phyloP scores from a whole-genome alignment of 2,888 invertebrate genomes.

The Parnassius orleans region DNA sequence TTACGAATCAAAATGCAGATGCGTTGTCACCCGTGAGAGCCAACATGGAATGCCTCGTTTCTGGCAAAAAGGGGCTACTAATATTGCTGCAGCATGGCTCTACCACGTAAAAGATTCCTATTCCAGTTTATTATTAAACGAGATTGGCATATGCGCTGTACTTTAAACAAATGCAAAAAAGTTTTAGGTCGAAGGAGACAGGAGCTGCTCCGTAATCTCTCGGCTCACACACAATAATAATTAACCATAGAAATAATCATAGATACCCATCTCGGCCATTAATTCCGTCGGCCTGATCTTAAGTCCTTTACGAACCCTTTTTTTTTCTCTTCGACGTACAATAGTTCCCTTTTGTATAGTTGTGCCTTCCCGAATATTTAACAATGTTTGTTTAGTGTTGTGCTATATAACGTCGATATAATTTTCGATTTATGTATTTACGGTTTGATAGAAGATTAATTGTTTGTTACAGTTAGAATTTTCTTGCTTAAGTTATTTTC shows the following conservation, averaged over 20 bases:
- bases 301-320: slow-evolving; percentile 30
- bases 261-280: slow-evolving; percentile 34
- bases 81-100: too few species aligned
- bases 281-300: slow-evolving; percentile 33
- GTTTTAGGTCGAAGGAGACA: slow-evolving; percentile 1
- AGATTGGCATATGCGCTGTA: too few species aligned
- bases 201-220: slow-evolving; percentile 10
- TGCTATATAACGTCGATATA: slow-evolving; percentile 30
- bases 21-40: too few species aligned
- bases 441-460: too few species aligned
- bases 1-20: too few species aligned
- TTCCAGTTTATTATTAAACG: too few species aligned
- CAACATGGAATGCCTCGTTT: too few species aligned
- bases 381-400: slow-evolving; percentile 36
- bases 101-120: too few species aligned
- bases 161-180: not conserved
- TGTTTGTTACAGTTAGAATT: too few species aligned
- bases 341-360: slow-evolving; percentile 40
- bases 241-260: slow-evolving; percentile 37
- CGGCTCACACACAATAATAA: slow-evolving; percentile 30
- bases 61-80: too few species aligned
- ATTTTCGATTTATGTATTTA: slow-evolving; percentile 1
- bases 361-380: slow-evolving; percentile 38
- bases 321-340: slow-evolving; percentile 39
- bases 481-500: too few species aligned